phyloP scores from a whole-genome alignment of 2,797 vertebrate genomes.

The Muscicapa striata region DNA sequence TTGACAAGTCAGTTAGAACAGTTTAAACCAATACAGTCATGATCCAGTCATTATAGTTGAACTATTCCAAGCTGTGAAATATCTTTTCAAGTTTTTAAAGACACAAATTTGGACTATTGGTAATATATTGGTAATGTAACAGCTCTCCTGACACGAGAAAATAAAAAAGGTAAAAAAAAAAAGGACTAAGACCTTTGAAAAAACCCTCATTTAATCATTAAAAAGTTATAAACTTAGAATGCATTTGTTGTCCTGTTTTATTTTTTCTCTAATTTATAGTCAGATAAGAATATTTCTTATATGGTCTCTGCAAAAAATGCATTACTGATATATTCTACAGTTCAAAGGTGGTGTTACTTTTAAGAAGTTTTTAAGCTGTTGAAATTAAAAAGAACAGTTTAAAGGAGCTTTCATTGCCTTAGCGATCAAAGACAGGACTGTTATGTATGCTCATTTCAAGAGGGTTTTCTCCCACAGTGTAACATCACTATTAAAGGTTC shows the following conservation, averaged over 20 bases:
- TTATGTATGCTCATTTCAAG: neutral
- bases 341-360: neutral
- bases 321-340: neutral
- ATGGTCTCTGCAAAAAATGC: fast-evolving
- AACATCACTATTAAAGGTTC: neutral
- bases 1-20: neutral
- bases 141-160: neutral
- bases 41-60: conserved; percentile 7
- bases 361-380: neutral
- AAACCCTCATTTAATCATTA: neutral
- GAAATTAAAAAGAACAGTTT: neutral
- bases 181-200: neutral
- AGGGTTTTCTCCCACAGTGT: neutral
- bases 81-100: conserved; percentile 13
- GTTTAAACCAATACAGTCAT: neutral
- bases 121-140: neutral
- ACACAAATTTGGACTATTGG: neutral
- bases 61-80: neutral
- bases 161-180: fast-evolving
- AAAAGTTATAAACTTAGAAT: neutral
- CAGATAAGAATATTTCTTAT: neutral
- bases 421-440: neutral
- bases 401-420: neutral
- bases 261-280: neutral
- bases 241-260: neutral